phyloP scores from a whole-genome alignment of 1,140 invertebrate genomes.

The Nylanderia fulva region DNA sequence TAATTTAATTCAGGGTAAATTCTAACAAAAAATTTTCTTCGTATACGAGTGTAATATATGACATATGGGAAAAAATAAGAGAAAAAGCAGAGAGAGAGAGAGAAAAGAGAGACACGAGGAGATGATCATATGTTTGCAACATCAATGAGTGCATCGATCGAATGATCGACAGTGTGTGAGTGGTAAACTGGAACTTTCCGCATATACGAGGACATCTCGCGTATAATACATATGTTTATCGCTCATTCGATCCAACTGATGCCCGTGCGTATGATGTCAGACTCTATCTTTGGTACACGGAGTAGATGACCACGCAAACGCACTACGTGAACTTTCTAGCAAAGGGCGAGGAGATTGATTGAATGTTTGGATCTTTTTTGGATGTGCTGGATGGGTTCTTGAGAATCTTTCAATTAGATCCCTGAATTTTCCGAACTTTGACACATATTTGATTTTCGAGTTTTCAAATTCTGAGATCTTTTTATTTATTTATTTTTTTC shows the following conservation, averaged over 20 bases:
- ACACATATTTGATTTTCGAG: background rate
- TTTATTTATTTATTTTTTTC: background rate
- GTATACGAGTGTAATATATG: too few relatives aligned
- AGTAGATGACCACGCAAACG: constrained; percentile 73
- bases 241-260: constrained; percentile 71
- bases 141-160: constrained; percentile 65
- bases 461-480: background rate
- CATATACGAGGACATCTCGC: constrained; percentile 60
- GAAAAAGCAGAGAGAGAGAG: background rate
- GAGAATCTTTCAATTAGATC: background rate
- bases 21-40: too few relatives aligned
- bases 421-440: background rate
- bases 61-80: constrained; percentile 38
- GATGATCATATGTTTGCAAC: background rate
- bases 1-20: too few relatives aligned
- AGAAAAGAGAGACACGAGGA: too few relatives aligned
- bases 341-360: background rate
- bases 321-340: background rate
- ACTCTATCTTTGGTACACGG: constrained; percentile 75
- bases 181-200: constrained; percentile 70
- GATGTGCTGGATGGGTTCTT: background rate
- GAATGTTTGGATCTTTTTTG: background rate
- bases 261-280: constrained; percentile 77
- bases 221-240: constrained; percentile 70
- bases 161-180: constrained; percentile 65